These are phyloP conservation scores for Regulus satrapa DNA, from an alignment of 2,113 vertebrate genomes.

Conservation along the genomic window DNA sequence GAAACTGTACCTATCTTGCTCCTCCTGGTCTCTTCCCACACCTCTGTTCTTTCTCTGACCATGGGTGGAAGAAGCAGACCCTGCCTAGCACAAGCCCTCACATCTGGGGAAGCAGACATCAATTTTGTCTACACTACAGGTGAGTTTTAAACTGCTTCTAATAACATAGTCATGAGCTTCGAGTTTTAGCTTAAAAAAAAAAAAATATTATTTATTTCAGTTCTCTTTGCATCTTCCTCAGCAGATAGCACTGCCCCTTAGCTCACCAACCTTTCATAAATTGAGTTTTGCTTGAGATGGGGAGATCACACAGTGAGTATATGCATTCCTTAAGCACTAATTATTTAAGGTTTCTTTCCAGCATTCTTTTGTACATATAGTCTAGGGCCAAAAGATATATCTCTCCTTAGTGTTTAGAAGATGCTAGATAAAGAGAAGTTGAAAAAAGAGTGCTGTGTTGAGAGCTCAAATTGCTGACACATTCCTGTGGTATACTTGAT, in stretches of 20 bases:
- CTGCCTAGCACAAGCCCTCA: background rate
- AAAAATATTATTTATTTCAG: background rate
- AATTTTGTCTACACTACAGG: background rate
- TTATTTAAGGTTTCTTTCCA: background rate
- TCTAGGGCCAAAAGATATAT: background rate
- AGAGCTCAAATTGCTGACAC: slow-evolving; percentile 30
- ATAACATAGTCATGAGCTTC: background rate
- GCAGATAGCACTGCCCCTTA: background rate
- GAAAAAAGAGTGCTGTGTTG: background rate
- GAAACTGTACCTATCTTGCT: background rate
- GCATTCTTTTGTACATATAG: background rate
- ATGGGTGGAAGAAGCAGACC: background rate
- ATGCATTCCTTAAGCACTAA: slow-evolving; percentile 2
- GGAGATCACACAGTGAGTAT: background rate
- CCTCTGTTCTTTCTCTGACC: background rate
- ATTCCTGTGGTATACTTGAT: slow-evolving; percentile 51
- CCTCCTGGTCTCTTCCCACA: background rate
- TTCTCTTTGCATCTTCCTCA: background rate
- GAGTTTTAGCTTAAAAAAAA: background rate
- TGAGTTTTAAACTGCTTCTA: background rate
- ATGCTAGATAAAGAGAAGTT: slow-evolving; percentile 27
- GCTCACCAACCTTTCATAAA: background rate
- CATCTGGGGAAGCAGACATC: background rate
- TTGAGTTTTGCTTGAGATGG: background rate
- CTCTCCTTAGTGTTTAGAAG: background rate